Evolutionary conservation across 2,888 invertebrate genomes (phyloP).

Genomic region (Himalopsyche kuldschensis): DNA sequence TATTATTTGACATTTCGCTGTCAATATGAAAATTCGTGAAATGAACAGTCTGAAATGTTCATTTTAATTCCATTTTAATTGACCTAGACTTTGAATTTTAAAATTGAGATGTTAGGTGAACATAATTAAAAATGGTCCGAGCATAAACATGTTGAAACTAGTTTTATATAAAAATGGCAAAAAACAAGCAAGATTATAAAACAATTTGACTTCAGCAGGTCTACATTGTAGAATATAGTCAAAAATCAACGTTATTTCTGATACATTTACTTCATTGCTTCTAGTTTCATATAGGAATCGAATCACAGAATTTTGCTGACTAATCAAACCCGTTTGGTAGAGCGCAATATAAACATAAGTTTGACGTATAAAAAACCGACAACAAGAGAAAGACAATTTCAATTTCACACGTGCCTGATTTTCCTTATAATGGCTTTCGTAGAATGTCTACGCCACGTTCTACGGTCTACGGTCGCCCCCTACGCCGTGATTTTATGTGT

Average conservation of each 20-base stretch:
- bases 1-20: too few relatives aligned
- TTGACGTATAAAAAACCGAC: slow-evolving; percentile 34
- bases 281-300: background rate
- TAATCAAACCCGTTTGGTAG: background rate
- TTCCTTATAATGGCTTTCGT: slow-evolving; percentile 39
- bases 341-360: slow-evolving; percentile 7
- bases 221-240: background rate
- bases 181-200: background rate
- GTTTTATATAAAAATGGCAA: too few relatives aligned
- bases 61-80: too few relatives aligned
- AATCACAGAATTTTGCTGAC: background rate
- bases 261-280: background rate
- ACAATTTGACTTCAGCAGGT: background rate
- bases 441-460: slow-evolving; percentile 30
- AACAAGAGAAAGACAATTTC: slow-evolving; percentile 40
- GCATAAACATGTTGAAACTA: too few relatives aligned
- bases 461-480: slow-evolving; percentile 15
- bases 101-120: too few relatives aligned
- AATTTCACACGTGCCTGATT: slow-evolving; percentile 40
- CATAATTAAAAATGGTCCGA: too few relatives aligned
- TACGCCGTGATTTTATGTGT: slow-evolving; percentile 36
- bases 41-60: too few relatives aligned
- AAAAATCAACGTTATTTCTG: background rate
- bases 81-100: too few relatives aligned
- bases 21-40: too few relatives aligned